Conservation (phyloP, 2,888 invertebrate genomes). For the Tribolium freemani region DNA sequence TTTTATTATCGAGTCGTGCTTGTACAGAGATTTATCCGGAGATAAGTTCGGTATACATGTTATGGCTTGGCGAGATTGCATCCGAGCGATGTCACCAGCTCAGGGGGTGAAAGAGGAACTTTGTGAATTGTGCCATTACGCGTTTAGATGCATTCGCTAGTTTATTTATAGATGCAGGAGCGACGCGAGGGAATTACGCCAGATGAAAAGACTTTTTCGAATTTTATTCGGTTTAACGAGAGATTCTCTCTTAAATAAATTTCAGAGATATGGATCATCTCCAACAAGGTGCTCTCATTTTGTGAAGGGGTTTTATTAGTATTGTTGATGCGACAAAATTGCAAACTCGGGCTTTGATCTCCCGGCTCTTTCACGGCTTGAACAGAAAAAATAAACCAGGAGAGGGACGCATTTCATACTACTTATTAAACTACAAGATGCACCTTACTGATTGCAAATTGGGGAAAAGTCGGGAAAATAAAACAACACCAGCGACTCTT, state of each 20-base stretch:
- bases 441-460: too few relatives aligned
- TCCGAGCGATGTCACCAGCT: neutral
- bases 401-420: too few relatives aligned
- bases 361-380: neutral
- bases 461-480: too few relatives aligned
- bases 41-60: neutral
- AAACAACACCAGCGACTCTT: too few relatives aligned
- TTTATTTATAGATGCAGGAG: conserved; percentile 10
- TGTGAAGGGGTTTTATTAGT: neutral
- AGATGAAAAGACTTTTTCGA: neutral
- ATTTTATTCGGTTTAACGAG: neutral
- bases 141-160: neutral
- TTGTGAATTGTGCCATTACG: neutral
- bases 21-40: neutral
- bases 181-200: neutral
- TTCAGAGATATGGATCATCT: neutral
- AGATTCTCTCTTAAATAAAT: neutral
- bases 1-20: neutral
- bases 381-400: too few relatives aligned
- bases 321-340: neutral
- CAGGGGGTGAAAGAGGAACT: neutral
- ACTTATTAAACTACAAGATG: too few relatives aligned
- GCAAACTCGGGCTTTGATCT: neutral
- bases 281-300: neutral
- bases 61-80: neutral